Evolutionary conservation across 2,113 vertebrate species (phyloP), one percentile per base, ranked within the genome.

Genomic region (Dissostichus mawsoni): DNA sequence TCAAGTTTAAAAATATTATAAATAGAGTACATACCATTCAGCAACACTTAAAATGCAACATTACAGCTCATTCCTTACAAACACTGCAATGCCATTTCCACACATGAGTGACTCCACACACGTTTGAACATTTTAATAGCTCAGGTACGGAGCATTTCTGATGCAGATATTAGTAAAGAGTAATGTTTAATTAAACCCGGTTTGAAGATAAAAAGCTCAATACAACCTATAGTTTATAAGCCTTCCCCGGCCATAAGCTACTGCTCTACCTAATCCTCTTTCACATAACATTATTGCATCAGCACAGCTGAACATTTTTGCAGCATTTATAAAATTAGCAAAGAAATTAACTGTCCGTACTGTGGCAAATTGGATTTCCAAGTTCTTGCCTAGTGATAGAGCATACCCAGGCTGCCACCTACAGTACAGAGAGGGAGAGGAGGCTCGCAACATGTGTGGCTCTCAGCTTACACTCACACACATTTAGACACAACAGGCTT

Each of bases 271-370:
- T 94, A 92, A 95, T 94, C 93, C 93, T 90, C 92, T 93, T 93
- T 92, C 91, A 91, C 92, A 86, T 90, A 91, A 91, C 86, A 79
- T 93, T 90, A 93, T 90, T 90, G 90, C 92, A 91, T 93, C 92
- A 90, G 93, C 85, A 84, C 84, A 81, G 91, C 92, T 85, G 87
- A 92, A 92, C 87, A 89, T 92, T 94, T 90, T 87, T 83, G 79
- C 84, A 88, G 89, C 90, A 93, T 92, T 93, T 91, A 94, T 94
- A 94, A 94, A 94, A 94, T 94, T 93, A 94, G 91, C 90, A 94
- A 92, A 93, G 90, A 93, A 93, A 94, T 94, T 93, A 94, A 93
- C 91, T 91, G 92, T 93, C 91, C 92, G 89, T 72, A 89, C 89
- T 91, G 90, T 92, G 91, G 91, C 86, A 93, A 94, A 94, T 92